Conservation (phyloP, 2,113 vertebrate genomes). For the Crotalus helleri region DNA sequence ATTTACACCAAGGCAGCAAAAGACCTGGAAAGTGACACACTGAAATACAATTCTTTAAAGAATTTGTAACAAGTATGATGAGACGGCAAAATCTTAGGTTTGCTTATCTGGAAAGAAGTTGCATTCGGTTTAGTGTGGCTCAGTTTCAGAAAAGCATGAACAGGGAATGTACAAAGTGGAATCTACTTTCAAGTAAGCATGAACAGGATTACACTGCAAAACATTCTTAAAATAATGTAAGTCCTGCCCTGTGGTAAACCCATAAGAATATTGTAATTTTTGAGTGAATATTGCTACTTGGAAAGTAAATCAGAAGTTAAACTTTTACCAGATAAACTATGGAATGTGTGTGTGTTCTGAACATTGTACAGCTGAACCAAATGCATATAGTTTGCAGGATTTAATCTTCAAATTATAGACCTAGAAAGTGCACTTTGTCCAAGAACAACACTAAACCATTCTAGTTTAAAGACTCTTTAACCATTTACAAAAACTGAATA, state of each 20-base stretch:
- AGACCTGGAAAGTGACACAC: neutral
- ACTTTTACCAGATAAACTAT: neutral
- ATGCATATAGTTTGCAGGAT: neutral
- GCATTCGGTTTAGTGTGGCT: neutral
- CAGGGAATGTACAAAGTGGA: neutral
- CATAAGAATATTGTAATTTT: neutral
- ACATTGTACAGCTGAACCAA: neutral
- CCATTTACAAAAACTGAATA: neutral
- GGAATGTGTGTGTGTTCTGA: neutral
- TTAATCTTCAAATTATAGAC: constrained; percentile 4
- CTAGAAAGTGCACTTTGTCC: neutral
- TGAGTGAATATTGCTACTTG: neutral
- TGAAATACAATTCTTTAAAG: neutral
- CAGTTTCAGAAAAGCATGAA: neutral
- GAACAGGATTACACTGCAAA: neutral
- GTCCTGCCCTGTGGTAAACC: neutral
- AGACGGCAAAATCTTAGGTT: neutral
- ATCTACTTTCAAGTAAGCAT: neutral
- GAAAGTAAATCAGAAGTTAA: neutral
- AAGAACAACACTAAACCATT: neutral
- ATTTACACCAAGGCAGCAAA: neutral
- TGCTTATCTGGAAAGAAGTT: neutral
- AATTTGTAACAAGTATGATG: neutral
- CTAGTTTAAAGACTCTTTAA: constrained; percentile 9
- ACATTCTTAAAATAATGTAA: neutral